Conservation (phyloP, 2,888 invertebrate genomes). For the Trissolcus japonicus region DNA sequence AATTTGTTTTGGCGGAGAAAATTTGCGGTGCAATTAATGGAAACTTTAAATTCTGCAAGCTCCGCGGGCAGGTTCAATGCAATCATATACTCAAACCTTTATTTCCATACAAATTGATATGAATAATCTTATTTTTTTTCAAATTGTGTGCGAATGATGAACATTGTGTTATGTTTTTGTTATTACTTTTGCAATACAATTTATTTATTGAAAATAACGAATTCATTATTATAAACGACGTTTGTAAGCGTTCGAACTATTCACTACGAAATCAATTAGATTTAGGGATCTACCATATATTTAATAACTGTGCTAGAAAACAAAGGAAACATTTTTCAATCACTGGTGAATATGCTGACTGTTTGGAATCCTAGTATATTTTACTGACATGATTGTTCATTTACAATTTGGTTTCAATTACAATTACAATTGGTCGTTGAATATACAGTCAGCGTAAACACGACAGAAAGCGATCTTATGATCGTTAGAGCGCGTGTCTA, state of each 20-base stretch:
- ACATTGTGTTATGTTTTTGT: too few species aligned
- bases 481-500: conserved; percentile 8
- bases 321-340: too few species aligned
- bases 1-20: neutral
- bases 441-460: conserved; percentile 12
- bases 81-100: neutral
- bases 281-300: too few species aligned
- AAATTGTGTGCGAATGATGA: too few species aligned
- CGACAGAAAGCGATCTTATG: conserved; percentile 6
- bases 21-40: neutral
- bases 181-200: neutral
- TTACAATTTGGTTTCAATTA: conserved; percentile 10
- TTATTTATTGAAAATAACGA: conserved; percentile 12
- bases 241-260: too few species aligned
- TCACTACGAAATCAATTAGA: too few species aligned
- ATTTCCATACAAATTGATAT: too few species aligned
- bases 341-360: neutral
- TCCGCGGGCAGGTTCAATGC: conserved; percentile 60
- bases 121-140: neutral
- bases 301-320: too few species aligned
- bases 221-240: too few species aligned
- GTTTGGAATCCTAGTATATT: neutral
- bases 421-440: neutral
- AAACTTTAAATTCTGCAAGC: conserved; percentile 50
- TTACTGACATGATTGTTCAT: neutral